These are phyloP conservation scores for Lasioglossum figueresi DNA, from an alignment of 2,888 invertebrate species.

Conservation along the genomic window DNA sequence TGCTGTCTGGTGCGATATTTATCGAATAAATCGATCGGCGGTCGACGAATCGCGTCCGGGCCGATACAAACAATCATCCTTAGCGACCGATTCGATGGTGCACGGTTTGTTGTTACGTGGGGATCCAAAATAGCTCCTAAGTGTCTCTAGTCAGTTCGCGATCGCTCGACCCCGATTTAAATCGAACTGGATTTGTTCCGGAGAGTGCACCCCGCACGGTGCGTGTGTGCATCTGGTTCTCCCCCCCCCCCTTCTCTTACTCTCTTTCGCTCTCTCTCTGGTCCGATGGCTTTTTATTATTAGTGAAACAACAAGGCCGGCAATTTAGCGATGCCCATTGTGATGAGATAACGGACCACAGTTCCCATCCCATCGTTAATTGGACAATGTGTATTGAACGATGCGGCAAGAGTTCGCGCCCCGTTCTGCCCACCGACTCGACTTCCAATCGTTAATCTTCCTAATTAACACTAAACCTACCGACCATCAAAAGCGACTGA, in stretches of 20 bases:
- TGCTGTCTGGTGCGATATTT: not conserved
- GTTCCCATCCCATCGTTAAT: not conserved
- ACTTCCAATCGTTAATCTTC: not conserved
- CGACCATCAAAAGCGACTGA: no score
- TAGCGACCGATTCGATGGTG: not conserved
- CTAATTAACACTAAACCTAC: not conserved
- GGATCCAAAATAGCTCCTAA: not conserved
- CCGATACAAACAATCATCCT: conserved; percentile 4
- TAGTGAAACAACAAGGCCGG: not conserved
- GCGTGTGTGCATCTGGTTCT: not conserved
- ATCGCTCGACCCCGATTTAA: conserved; percentile 61
- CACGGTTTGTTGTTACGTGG: not conserved
- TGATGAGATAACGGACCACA: not conserved
- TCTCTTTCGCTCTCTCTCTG: not conserved
- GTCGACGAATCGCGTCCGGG: not conserved
- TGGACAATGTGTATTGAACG: not conserved
- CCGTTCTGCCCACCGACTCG: not conserved
- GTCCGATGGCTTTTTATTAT: conserved; percentile 1
- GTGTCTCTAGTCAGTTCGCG: conserved; percentile 1
- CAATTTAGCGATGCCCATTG: not conserved
- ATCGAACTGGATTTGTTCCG: conserved; percentile 37
- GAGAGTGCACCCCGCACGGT: not conserved
- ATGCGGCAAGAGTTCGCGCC: not conserved
- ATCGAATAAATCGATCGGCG: not conserved
- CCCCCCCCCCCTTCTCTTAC: no score